Base-by-base conservation (phyloP, 2,888 invertebrate genomes). In the Petrolisthes cinctipes region DNA sequence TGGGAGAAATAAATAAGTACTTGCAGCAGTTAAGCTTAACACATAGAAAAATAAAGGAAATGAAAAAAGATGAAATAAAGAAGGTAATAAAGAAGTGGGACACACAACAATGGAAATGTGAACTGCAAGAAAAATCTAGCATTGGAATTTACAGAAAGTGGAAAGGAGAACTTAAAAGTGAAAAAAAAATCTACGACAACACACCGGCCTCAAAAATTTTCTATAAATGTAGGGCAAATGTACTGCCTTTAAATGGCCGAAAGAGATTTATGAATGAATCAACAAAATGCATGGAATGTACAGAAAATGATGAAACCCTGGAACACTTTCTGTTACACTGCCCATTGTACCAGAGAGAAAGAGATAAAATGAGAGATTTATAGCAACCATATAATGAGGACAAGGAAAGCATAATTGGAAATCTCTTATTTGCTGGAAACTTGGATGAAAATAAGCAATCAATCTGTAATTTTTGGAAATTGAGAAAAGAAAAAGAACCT, bases 271-370 rank as follows among this genome's bases (percentile, higher is more conserved):
- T 51, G 4, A 75, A 75, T 75, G 20, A 75, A 75, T 23, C 5
- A 23, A 75, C 75, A 7, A 37, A 23, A 17, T 20, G 75, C n/a
- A 20, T 37, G n/a, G 51, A 37, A 75, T 75, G 75, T 51, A 23
- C 23, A 37, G 75, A 23, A 75, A 6, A 11, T 9, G 51, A 20
- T 75, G 75, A 75, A 75, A 75, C 75, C 23, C 23, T 75, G 4
- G 20, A 75, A 20, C 75, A 75, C 51, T 75, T 75, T 20, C 75
- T 75, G 23, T 75, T 75, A 51, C 14, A 71, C 14, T 71, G 71
- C 20, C 71, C 71, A 71, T 17, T 51, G 51, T 75, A 75, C 23
- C 75, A 75, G 51, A 51, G 4, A 20, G 75, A 75, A 75, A 75
- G 75, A 20, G 6, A 20, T 37, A 75, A 71, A 71, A 20, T 51